Conservation (phyloP, 2,797 vertebrate species). For the Poecilia gillii region DNA sequence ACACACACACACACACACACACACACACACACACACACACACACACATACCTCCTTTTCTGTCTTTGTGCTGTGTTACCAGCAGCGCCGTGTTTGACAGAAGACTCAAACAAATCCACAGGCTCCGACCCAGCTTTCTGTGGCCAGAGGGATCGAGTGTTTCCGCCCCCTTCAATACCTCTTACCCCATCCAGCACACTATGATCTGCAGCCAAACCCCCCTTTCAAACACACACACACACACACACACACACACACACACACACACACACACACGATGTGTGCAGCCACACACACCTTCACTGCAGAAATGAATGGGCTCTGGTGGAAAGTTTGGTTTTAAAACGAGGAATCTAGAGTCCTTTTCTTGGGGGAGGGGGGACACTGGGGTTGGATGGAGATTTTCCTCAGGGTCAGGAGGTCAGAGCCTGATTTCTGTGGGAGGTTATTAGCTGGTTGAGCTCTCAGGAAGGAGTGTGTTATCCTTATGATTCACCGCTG, state of each 20-base stretch:
- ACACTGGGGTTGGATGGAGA: conserved; percentile 68
- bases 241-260: conserved; percentile 15
- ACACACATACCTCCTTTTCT: conserved; percentile 2
- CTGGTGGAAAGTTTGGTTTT: conserved; percentile 2
- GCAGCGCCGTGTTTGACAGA: conserved; percentile 73
- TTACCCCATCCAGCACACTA: conserved; percentile 47
- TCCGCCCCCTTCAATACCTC: conserved; percentile 54
- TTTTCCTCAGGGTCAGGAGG: conserved; percentile 65
- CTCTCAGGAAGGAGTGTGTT: neutral
- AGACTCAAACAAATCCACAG: conserved; percentile 75
- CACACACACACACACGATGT: conserved; percentile 5
- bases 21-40: neutral
- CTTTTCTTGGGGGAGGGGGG: conserved; percentile 27
- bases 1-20: neutral
- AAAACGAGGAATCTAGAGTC: neutral
- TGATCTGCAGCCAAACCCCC: conserved; percentile 62
- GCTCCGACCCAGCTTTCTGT: conserved; percentile 61
- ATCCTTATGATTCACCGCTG: neutral
- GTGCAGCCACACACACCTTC: conserved; percentile 42
- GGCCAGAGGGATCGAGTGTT: conserved; percentile 70
- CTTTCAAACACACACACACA: neutral
- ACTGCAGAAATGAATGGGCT: conserved; percentile 42
- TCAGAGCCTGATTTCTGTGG: conserved; percentile 52
- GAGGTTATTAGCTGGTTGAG: neutral
- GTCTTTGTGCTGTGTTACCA: conserved; percentile 61